Evolutionary conservation across 2,113 vertebrate species (phyloP).

Genomic region (Pungitius pungitius): DNA sequence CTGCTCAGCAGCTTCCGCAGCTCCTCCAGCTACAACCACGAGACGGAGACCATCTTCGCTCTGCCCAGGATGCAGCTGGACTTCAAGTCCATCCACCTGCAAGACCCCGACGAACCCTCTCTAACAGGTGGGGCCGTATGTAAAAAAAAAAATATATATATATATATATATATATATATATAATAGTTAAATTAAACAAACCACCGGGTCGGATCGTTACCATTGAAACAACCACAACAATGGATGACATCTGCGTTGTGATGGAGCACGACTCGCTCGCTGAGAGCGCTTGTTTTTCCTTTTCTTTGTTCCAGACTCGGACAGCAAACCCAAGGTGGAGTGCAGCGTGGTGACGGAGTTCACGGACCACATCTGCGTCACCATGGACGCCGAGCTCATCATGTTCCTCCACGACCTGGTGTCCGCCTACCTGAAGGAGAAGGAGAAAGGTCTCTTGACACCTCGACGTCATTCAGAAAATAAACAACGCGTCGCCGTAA

Average conservation of each 20-base stretch:
- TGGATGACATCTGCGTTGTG: too few species aligned
- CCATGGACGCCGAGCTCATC: constrained; percentile 99
- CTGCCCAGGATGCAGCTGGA: constrained; percentile 98
- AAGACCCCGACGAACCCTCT: constrained; percentile 93
- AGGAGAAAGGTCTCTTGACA: constrained; percentile 90
- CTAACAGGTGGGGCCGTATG: constrained; percentile 80
- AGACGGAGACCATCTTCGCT: constrained; percentile 98
- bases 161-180: too few species aligned
- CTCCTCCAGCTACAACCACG: constrained; percentile 95
- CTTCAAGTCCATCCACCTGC: constrained; percentile 97
- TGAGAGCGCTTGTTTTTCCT: not conserved
- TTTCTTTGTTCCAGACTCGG: constrained; percentile 81
- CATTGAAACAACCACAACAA: too few species aligned
- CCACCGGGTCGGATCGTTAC: too few species aligned
- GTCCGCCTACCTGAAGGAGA: constrained; percentile 98
- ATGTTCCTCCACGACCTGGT: constrained; percentile 99
- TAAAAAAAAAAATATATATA: too few species aligned
- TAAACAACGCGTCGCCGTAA: too few species aligned
- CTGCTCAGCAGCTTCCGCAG: constrained; percentile 92
- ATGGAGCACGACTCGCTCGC: not conserved
- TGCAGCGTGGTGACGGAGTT: constrained; percentile 99
- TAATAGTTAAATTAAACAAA: too few species aligned
- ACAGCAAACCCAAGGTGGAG: constrained; percentile 94
- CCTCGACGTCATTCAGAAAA: not conserved
- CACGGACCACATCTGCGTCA: constrained; percentile 98